Base-by-base conservation (phyloP, 2,888 invertebrate genomes). In the Nowickia ferox region DNA sequence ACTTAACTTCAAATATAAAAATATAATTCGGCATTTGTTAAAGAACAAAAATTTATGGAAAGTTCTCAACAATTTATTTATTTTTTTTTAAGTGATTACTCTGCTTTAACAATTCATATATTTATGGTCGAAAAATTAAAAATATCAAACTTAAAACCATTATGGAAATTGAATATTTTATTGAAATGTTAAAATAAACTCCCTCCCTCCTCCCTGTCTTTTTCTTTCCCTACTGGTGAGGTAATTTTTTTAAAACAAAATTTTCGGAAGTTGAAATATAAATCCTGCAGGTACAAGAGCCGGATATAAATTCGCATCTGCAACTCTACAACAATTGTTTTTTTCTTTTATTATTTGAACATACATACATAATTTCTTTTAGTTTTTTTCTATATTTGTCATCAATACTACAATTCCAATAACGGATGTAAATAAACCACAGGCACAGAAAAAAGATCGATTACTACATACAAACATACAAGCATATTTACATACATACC, bases 341-440 rank as follows among this genome's bases (percentile, higher is more conserved):
- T 80, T 79, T 55, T 88, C 84, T 68, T 71, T 40, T 69, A 44
- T 69, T 59, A 30, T 30, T 48, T 81, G 22, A 71, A 71, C 57
- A 71, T 57, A 71, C 57, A 71, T 57, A 71, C 30, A 30, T 30
- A 30, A 68, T 61, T 84, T 84, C 65, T 61, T 65, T 76, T 68
- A 17, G 40, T 68, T 38, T 11, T 30, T 38, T 57, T 65, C n/a
- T 57, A 81, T 81, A 57, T 76, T 86, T 74, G 86, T 85, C 75
- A 83, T 80, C 84, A 87, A 87, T 80, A 87, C 74, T 84, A 77
- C 84, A 88, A 80, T 76, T 85, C 84, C 90, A 89, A 89, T 90
- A 91, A 89, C 91, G 91, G 91, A 91, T 91, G 91, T 91, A 90
- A 91, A 91, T 91, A 91, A 91, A 91, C 91, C 91, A 89, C 91